A percentile compares a stretch with the other conserved stretches of the same genome.
These are phyloP conservation scores for Progne subis DNA, from an alignment of 2,113 vertebrate species.

Conservation along the genomic window DNA sequence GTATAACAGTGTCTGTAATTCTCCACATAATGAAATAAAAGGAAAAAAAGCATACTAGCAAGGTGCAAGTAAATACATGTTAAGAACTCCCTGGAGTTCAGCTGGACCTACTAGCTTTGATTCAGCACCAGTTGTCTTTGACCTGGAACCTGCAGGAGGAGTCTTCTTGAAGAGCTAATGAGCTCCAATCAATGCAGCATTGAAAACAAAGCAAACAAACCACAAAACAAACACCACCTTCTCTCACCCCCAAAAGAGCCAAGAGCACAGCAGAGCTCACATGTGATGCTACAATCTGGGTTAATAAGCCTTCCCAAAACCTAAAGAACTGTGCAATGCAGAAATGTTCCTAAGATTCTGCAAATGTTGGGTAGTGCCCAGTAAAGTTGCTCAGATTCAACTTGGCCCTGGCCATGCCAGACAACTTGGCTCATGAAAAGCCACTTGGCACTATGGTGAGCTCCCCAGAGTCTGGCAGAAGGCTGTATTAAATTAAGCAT, in stretches of 20 bases:
- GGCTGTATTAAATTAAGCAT: not conserved
- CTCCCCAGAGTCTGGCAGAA: not conserved
- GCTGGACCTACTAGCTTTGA: not conserved
- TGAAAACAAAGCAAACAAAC: not conserved
- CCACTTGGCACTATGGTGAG: not conserved
- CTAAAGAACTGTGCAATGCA: not conserved
- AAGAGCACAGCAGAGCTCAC: not conserved
- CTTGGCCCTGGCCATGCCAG: not conserved
- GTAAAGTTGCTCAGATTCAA: not conserved
- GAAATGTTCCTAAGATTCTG: not conserved
- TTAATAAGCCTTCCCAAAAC: not conserved
- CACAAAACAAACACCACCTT: not conserved
- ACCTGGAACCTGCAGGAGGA: not conserved
- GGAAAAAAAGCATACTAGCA: not conserved
- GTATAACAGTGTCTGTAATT: not conserved
- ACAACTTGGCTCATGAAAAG: not conserved
- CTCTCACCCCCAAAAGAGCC: not conserved
- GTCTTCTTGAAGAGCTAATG: not conserved
- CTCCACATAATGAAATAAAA: not conserved
- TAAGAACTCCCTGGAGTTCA: not conserved
- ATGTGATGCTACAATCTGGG: not conserved
- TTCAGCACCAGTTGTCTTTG: not conserved
- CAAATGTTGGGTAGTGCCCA: not conserved
- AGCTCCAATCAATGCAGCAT: not conserved
- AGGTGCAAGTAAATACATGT: not conserved